Evolutionary conservation across 2,113 vertebrate genomes (phyloP).

Genomic region (Podarcis raffonei): DNA sequence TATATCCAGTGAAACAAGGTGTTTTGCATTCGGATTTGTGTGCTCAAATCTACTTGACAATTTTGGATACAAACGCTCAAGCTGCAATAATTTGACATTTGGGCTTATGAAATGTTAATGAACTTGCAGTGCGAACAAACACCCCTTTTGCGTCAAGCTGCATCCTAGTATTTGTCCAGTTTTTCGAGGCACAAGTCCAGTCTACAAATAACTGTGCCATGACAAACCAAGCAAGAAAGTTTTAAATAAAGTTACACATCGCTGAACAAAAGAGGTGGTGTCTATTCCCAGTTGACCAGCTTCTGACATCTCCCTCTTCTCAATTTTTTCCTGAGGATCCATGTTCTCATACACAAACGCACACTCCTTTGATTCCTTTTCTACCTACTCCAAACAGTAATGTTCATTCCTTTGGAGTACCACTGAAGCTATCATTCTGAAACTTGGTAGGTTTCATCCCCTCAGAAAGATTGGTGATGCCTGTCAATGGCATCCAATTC

Average conservation of each 20-base stretch:
- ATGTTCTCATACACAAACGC: too few relatives aligned
- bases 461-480: too few relatives aligned
- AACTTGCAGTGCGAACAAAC: not conserved
- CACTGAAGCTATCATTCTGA: too few relatives aligned
- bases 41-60: constrained; percentile 1
- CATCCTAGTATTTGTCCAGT: not conserved
- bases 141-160: constrained; percentile 16
- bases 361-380: too few relatives aligned
- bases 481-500: too few relatives aligned
- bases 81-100: constrained; percentile 34
- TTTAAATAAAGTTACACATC: not conserved
- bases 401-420: too few relatives aligned
- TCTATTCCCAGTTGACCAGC: not conserved
- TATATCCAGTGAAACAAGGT: not conserved
- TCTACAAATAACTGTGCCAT: not conserved
- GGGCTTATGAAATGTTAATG: constrained; percentile 31
- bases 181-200: not conserved
- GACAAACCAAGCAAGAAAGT: not conserved
- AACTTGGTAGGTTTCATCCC: too few relatives aligned
- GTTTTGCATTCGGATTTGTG: not conserved
- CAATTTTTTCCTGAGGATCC: too few relatives aligned
- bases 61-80: constrained; percentile 25
- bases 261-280: not conserved
- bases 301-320: not conserved
- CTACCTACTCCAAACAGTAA: too few relatives aligned